Percentiles rank a stretch among this genome's conserved stretches.
Conservation (phyloP, 1,140 invertebrate species). For the Amyelois transitella region DNA sequence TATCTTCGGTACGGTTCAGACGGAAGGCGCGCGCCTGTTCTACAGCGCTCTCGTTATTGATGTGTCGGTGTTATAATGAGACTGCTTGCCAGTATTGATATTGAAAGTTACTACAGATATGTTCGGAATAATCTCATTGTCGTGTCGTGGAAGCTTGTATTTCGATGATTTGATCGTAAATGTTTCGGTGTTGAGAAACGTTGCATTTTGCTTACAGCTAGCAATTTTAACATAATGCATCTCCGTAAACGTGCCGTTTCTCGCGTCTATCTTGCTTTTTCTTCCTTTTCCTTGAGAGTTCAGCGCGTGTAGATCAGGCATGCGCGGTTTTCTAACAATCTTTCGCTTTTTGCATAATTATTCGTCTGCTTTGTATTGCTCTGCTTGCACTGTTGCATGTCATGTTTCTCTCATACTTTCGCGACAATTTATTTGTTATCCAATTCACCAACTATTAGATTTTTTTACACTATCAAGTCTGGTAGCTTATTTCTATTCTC, state of each 20-base stretch:
- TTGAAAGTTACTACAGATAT: not conserved
- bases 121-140: not conserved
- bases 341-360: not conserved
- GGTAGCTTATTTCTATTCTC: no score
- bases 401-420: constrained; percentile 9
- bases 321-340: not conserved
- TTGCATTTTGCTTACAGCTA: not conserved
- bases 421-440: not conserved
- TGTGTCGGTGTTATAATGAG: not conserved
- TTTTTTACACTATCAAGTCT: no score
- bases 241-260: no score
- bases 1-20: constrained; percentile 40
- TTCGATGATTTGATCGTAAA: not conserved
- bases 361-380: constrained; percentile 8
- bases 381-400: constrained; percentile 14
- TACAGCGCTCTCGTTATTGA: not conserved
- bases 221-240: not conserved
- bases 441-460: not conserved
- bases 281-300: not conserved
- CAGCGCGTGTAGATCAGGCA: constrained; percentile 2
- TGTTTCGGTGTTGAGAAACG: not conserved
- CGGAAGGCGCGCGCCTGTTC: not conserved
- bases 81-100: not conserved
- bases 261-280: not conserved
- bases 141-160: not conserved